Conservation (phyloP, 2,113 vertebrate genomes). For the Dendrocopos noguchii region DNA sequence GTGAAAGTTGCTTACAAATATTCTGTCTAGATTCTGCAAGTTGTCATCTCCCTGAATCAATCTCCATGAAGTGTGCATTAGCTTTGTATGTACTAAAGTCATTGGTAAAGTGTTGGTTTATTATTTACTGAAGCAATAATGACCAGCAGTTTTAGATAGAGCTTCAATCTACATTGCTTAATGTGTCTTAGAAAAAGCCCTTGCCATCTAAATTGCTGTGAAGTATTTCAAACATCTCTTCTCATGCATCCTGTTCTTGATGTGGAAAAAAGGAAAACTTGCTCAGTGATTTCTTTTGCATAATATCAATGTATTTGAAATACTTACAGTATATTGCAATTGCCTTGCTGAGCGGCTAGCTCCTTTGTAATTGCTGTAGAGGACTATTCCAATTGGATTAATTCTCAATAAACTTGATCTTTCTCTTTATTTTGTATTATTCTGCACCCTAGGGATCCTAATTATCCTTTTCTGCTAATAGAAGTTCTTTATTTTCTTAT, state of each 20-base stretch:
- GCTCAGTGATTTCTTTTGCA: neutral
- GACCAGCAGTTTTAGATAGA: neutral
- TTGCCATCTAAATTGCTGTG: neutral
- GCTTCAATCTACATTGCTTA: neutral
- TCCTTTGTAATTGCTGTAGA: neutral
- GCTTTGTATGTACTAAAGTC: neutral
- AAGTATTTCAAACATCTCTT: neutral
- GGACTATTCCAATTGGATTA: neutral
- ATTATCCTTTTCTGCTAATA: neutral
- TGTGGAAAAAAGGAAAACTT: neutral
- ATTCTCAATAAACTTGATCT: constrained; percentile 2
- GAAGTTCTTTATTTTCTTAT: neutral
- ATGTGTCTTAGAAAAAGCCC: neutral
- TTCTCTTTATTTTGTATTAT: neutral
- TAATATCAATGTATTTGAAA: neutral
- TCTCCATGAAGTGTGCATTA: neutral
- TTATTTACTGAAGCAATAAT: neutral
- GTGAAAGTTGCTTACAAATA: neutral
- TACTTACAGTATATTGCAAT: neutral
- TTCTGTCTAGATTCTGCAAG: neutral
- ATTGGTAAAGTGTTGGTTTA: neutral
- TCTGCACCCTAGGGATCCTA: neutral
- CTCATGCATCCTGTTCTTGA: neutral
- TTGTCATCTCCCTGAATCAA: neutral
- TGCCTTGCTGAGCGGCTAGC: neutral